A percentile compares a stretch with the other conserved stretches of the same genome.
phyloP scores from a whole-genome alignment of 2,797 vertebrate genomes.

The Micrastur ruficollis region DNA sequence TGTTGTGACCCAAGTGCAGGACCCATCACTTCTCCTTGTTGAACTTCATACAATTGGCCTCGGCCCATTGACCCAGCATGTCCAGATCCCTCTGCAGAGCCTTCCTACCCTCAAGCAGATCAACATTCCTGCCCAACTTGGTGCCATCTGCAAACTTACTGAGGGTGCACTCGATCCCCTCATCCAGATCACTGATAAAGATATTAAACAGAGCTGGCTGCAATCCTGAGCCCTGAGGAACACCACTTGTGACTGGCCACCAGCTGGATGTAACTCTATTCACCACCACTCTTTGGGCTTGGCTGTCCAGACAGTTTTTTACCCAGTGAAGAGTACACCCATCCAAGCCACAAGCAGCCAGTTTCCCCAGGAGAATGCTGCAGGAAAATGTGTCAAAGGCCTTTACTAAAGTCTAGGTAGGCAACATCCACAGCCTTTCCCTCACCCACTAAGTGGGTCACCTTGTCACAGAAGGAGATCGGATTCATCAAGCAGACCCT shows the following conservation, averaged over 20 bases:
- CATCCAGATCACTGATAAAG: background rate
- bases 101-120: background rate
- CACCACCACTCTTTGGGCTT: background rate
- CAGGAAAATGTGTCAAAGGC: no score
- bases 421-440: no score
- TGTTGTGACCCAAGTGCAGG: background rate
- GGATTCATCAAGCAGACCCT: no score
- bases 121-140: no score
- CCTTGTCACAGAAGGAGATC: no score
- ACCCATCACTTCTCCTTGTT: background rate
- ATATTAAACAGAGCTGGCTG: background rate
- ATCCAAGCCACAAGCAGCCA: no score
- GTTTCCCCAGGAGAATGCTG: no score
- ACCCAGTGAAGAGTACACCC: no score
- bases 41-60: background rate
- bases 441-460: no score
- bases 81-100: background rate
- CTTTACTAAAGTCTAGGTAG: no score
- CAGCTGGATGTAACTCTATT: background rate
- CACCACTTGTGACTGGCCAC: background rate
- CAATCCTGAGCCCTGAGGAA: background rate
- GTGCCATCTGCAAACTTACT: background rate
- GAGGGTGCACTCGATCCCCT: background rate
- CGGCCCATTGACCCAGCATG: background rate
- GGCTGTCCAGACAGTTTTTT: background rate